A percentile compares a stretch with the other conserved stretches of the same genome.
Conservation (phyloP, 2,888 invertebrate genomes). For the Microctonus brassicae region DNA sequence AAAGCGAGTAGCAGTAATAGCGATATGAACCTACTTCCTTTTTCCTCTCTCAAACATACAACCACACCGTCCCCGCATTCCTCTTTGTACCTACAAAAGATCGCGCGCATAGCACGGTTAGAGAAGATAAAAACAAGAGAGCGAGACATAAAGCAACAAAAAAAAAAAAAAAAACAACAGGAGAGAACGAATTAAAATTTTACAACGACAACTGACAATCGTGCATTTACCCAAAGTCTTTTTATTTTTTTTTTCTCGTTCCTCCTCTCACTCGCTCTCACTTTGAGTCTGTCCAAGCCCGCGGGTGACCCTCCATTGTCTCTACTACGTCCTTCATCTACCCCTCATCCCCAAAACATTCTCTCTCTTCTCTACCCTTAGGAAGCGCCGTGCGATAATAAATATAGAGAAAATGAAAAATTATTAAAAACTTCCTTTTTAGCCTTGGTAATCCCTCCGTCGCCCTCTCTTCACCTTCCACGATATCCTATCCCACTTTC, state of each 20-base stretch:
- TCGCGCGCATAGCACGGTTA: not conserved
- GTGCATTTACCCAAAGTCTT: slow-evolving; percentile 45
- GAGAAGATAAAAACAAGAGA: slow-evolving; percentile 2
- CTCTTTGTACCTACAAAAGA: not conserved
- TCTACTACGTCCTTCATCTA: slow-evolving; percentile 51
- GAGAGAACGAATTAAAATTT: slow-evolving; percentile 61
- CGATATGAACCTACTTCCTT: no score
- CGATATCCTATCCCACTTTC: slow-evolving; percentile 38
- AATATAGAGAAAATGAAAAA: slow-evolving; percentile 71
- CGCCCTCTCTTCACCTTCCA: slow-evolving; percentile 61
- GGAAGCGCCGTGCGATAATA: slow-evolving; percentile 69
- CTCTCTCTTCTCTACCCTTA: slow-evolving; percentile 59
- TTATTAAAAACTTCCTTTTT: slow-evolving; percentile 71
- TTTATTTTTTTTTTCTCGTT: slow-evolving; percentile 19
- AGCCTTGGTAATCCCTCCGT: slow-evolving; percentile 69
- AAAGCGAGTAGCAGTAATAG: slow-evolving; percentile 34
- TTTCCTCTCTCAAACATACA: no score
- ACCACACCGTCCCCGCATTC: not conserved
- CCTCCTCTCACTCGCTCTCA: slow-evolving; percentile 24
- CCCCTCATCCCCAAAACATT: slow-evolving; percentile 4
- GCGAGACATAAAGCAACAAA: slow-evolving; percentile 1
- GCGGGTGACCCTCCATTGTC: slow-evolving; percentile 61
- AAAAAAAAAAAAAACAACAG: slow-evolving; percentile 10
- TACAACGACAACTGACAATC: slow-evolving; percentile 60
- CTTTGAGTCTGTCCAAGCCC: slow-evolving; percentile 42